A percentile compares a stretch with the other conserved stretches of the same genome.
Conservation (phyloP, 1,140 invertebrate species). For the Aethina tumida region DNA sequence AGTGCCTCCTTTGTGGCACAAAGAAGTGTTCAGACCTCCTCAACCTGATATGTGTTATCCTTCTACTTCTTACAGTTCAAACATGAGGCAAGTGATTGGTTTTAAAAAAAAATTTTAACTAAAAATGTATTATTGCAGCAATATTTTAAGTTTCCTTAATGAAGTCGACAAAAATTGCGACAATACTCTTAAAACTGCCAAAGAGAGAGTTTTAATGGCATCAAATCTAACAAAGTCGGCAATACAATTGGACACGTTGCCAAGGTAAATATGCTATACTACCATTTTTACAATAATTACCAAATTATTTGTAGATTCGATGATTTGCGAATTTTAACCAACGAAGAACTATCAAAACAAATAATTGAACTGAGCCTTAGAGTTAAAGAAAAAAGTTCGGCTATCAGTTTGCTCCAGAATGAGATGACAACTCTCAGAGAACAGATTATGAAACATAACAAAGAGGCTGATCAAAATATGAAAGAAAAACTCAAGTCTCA, state of each 20-base stretch:
- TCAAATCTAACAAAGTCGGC: conserved; percentile 19
- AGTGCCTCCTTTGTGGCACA: no score
- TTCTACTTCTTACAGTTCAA: no score
- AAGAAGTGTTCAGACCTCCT: no score
- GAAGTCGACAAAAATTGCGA: conserved; percentile 30
- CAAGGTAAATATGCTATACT: conserved; percentile 21
- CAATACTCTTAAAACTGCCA: conserved; percentile 23
- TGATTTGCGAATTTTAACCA: conserved; percentile 21
- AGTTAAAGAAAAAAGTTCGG: conserved; percentile 32
- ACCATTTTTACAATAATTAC: conserved; percentile 5
- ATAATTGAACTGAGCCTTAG: conserved; percentile 27
- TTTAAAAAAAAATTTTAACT: no score
- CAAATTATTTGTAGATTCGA: conserved; percentile 23
- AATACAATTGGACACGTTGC: conserved; percentile 25
- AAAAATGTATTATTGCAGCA: no score
- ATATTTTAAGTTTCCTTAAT: no score
- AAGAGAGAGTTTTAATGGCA: conserved; percentile 19
- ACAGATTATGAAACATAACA: conserved; percentile 23
- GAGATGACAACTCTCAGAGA: conserved; percentile 27
- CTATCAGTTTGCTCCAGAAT: conserved; percentile 27
- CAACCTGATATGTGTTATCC: no score
- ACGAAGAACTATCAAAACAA: conserved; percentile 25
- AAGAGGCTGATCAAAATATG: conserved; percentile 24
- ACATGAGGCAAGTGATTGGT: no score
- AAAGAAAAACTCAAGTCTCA: conserved; percentile 41